Evolutionary conservation across 2,888 invertebrate species (phyloP).

Genomic region (Notodonta ziczac): DNA sequence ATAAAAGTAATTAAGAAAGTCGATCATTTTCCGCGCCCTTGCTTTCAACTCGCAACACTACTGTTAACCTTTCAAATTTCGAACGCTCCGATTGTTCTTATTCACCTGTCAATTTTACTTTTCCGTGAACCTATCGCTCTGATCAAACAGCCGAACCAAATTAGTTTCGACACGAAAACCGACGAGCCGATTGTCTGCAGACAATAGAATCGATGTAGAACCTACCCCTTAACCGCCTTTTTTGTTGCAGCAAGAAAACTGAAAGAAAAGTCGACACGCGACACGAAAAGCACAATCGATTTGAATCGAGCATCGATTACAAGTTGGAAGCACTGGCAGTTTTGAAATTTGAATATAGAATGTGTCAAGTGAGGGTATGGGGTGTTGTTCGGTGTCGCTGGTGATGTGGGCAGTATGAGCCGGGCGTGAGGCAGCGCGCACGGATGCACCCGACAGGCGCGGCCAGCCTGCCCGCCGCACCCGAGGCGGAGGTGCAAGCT

Average conservation of each 20-base stretch:
- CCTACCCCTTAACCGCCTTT: conserved; percentile 73
- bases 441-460: conserved; percentile 92
- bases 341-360: conserved; percentile 34
- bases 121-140: conserved; percentile 68
- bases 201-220: conserved; percentile 76
- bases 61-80: background rate
- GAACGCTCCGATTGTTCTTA: conserved; percentile 38
- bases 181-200: conserved; percentile 73
- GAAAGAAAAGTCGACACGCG: conserved; percentile 62
- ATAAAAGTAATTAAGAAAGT: background rate
- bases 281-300: conserved; percentile 64
- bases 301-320: conserved; percentile 36
- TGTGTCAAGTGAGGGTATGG: conserved; percentile 34
- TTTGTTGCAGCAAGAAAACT: conserved; percentile 65
- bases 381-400: conserved; percentile 33
- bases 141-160: conserved; percentile 73
- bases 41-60: background rate
- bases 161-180: conserved; percentile 83
- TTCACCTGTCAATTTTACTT: conserved; percentile 72
- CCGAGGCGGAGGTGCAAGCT: conserved; percentile 96
- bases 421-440: conserved; percentile 67
- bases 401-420: conserved; percentile 66
- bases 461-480: conserved; percentile 90
- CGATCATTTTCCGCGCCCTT: conserved; percentile 15
- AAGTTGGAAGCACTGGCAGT: conserved; percentile 11